A percentile compares a stretch with the other conserved stretches of the same genome.
phyloP scores from a whole-genome alignment of 1,140 invertebrate genomes.

The Drosophila hydei region DNA sequence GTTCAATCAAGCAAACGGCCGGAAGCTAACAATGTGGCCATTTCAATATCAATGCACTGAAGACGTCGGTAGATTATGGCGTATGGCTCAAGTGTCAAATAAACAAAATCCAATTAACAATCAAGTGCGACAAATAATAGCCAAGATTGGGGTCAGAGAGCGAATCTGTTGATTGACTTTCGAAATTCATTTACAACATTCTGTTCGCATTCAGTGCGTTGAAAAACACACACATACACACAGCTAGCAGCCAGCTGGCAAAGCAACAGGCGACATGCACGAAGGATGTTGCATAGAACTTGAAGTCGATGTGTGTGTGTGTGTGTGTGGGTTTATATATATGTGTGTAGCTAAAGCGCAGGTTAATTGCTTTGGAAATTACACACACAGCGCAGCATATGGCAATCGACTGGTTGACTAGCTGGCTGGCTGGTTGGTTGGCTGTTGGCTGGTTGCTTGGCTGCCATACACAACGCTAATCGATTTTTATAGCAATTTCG shows the following conservation, averaged over 20 bases:
- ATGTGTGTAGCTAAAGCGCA: slow-evolving; percentile 23
- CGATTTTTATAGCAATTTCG: slow-evolving; percentile 48
- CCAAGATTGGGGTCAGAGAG: slow-evolving; percentile 18
- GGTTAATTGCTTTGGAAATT: slow-evolving; percentile 80
- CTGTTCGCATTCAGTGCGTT: slow-evolving; percentile 47
- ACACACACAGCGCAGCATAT: slow-evolving; percentile 62
- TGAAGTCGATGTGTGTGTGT: slow-evolving; percentile 33
- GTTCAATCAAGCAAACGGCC: background rate
- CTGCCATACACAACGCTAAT: slow-evolving; percentile 33
- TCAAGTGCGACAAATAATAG: slow-evolving; percentile 47
- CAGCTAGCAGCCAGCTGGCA: slow-evolving; percentile 7
- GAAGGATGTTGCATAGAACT: slow-evolving; percentile 54
- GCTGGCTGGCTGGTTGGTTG: background rate
- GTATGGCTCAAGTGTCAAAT: slow-evolving; percentile 21
- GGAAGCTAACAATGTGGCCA: slow-evolving; percentile 9
- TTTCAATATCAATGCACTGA: background rate
- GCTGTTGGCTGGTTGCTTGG: slow-evolving; percentile 4
- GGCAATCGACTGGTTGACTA: slow-evolving; percentile 41
- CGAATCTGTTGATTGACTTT: slow-evolving; percentile 64
- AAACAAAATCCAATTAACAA: slow-evolving; percentile 50
- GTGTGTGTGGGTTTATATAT: too few relatives aligned
- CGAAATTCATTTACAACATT: slow-evolving; percentile 56
- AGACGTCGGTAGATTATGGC: background rate
- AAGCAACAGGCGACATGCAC: slow-evolving; percentile 56
- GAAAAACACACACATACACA: slow-evolving; percentile 10